Base-by-base conservation (phyloP, 2,113 vertebrate genomes). In the Myrmecophaga tridactyla region DNA sequence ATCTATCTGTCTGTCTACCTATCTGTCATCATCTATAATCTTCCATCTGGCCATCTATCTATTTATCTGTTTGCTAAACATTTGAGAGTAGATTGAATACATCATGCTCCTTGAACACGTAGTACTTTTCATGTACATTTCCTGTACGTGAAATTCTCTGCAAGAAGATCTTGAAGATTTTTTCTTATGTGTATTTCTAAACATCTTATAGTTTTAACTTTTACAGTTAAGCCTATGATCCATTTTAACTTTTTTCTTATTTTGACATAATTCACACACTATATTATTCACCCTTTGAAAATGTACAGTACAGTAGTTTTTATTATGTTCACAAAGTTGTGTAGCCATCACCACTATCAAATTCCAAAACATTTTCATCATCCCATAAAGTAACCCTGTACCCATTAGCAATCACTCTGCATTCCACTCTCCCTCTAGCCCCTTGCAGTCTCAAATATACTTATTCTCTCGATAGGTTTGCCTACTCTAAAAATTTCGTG, bases 161-260 rank as follows among this genome's bases (percentile, higher is more conserved):
- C n/a, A n/a, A n/a, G n/a, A n/a, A 58, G 51, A 58, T 92, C 70
- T 86, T 80, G 27, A 72, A 86, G 41, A 31, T 53, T 87, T 90
- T 48, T 29, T 67, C 27, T 29, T 51, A 15, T 34, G 18, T 43
- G 63, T 92, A 82, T 70, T 14, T 17, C 10, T 39, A 56, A 67
- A 70, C 60, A 63, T 89, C 78, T 65, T 77, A 78, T 81, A 87
- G 25, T 88, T 88, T 89, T 73, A 48, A 80, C 34, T 72, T 88
- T 70, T 51, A 69, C 4, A 48, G 67, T 92, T 78, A 82, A 83
- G 9, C 65, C 43, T 95, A 9, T 58, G 15, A 60, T 77, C 31
- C 15, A 82, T 46, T 76, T 95, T 56, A 39, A 82, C 63, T 89
- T 15, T 69, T 53, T 87, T 81, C n/a, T 92, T 78, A 36, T 63